Evolutionary conservation across 2,888 invertebrate species (phyloP).

Genomic region (Phortica okadai): DNA sequence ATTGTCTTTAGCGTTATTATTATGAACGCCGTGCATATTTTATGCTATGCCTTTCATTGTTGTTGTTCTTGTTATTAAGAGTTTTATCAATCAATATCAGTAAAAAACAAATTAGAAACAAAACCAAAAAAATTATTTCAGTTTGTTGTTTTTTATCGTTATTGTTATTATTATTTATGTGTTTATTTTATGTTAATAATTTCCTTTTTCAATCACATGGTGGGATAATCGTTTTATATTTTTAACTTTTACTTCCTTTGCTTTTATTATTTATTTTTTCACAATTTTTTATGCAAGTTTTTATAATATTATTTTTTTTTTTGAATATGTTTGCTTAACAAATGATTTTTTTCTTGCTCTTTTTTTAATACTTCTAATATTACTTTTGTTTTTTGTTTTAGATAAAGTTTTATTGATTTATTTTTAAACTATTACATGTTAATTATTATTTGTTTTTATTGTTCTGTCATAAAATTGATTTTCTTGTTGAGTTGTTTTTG

Average conservation of each 20-base stretch:
- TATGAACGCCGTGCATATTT: not conserved
- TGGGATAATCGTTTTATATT: constrained; percentile 67
- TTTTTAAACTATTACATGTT: constrained; percentile 33
- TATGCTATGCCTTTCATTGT: not conserved
- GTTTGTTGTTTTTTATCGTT: constrained; percentile 39
- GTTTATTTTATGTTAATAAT: constrained; percentile 23
- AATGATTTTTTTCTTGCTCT: constrained; percentile 6
- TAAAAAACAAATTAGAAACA: constrained; percentile 44
- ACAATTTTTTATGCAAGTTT: constrained; percentile 28
- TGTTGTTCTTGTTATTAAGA: constrained; percentile 35
- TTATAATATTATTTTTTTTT: constrained; percentile 27
- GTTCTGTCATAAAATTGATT: constrained; percentile 26
- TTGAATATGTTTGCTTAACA: constrained; percentile 6
- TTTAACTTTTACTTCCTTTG: constrained; percentile 47
- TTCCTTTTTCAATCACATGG: constrained; percentile 54
- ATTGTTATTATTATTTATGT: constrained; percentile 25
- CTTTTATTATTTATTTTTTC: constrained; percentile 33
- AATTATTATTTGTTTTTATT: constrained; percentile 20
- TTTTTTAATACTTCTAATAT: constrained; percentile 14
- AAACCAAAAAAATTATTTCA: constrained; percentile 40
- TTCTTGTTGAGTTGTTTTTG: constrained; percentile 12
- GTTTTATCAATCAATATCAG: constrained; percentile 22
- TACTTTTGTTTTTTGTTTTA: constrained; percentile 30
- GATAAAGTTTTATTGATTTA: constrained; percentile 27
- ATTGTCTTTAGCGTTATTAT: not conserved